Evolutionary conservation across 2,888 invertebrate species (phyloP).

Genomic region (Ellobium chinense): DNA sequence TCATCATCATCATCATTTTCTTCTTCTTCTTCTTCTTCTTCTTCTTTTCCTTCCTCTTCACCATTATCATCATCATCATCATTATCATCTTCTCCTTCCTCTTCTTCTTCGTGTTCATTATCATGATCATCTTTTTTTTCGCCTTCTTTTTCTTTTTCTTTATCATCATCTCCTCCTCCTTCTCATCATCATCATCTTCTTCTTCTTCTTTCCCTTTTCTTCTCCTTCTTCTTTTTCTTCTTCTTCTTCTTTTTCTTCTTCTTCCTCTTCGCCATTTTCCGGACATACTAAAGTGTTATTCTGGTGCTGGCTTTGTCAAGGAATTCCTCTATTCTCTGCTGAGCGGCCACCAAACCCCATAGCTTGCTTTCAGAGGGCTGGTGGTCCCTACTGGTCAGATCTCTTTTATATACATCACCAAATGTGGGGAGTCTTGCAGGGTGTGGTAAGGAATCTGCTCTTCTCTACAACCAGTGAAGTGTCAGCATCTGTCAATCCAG

Average conservation of each 20-base stretch:
- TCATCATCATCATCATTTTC: too few relatives aligned
- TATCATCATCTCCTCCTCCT: background rate
- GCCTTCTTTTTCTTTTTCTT: background rate
- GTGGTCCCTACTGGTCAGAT: too few relatives aligned
- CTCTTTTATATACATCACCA: too few relatives aligned
- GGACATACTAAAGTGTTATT: too few relatives aligned
- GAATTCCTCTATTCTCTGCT: too few relatives aligned
- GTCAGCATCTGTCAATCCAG: too few relatives aligned
- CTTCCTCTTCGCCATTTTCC: background rate
- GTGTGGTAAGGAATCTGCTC: too few relatives aligned
- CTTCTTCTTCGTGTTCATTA: background rate
- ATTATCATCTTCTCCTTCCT: background rate
- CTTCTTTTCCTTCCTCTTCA: background rate
- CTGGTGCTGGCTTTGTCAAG: too few relatives aligned
- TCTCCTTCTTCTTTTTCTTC: background rate
- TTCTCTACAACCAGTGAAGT: too few relatives aligned
- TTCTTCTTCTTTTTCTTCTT: background rate
- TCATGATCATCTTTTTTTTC: background rate
- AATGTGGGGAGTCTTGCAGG: too few relatives aligned
- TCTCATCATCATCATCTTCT: background rate
- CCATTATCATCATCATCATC: background rate
- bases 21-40: background rate
- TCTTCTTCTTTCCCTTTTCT: background rate
- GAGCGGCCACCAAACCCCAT: too few relatives aligned
- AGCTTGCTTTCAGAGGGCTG: too few relatives aligned